Evolutionary conservation across 37 sponge, comb jelly and placozoan species (phyloP).

Genomic region (Trichoplax adhaerens): DNA sequence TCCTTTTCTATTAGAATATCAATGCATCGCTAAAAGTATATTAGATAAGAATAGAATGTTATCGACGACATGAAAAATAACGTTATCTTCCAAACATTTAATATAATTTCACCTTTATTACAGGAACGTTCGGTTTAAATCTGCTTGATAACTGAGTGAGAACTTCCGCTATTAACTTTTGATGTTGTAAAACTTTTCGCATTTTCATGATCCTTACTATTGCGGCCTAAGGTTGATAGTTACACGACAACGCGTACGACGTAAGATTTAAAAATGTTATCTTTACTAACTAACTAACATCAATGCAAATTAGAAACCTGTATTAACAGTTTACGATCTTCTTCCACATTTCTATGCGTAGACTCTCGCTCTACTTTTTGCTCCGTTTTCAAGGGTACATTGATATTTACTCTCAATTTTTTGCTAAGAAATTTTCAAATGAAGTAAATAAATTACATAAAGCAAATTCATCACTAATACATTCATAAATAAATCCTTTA

Average conservation of each 20-base stretch:
- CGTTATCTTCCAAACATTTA: neutral
- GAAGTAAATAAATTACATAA: conserved; percentile 1
- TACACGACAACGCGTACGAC: neutral
- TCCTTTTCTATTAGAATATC: conserved; percentile 98
- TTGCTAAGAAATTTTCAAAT: conserved; percentile 27
- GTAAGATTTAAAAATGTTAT: neutral
- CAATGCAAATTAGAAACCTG: conserved; percentile 33
- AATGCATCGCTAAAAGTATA: conserved; percentile 67
- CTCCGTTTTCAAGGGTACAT: conserved; percentile 82
- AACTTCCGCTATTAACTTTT: conserved; percentile 80
- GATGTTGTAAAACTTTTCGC: conserved; percentile 83
- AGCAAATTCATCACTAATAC: conserved; percentile 1
- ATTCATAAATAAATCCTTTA: neutral
- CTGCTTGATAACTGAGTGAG: conserved; percentile 68
- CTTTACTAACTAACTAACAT: neutral
- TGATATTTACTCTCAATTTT: conserved; percentile 91
- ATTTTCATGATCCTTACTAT: conserved; percentile 97
- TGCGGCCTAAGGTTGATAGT: conserved; percentile 34
- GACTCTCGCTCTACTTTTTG: conserved; percentile 76
- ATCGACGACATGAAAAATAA: neutral
- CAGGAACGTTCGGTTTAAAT: conserved; percentile 86
- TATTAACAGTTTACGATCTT: conserved; percentile 91
- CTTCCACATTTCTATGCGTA: conserved; percentile 91
- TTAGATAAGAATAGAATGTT: neutral
- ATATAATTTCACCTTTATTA: conserved; percentile 61